Evolutionary conservation across 2,888 invertebrate genomes (phyloP).

Genomic region (Eurois occulta): DNA sequence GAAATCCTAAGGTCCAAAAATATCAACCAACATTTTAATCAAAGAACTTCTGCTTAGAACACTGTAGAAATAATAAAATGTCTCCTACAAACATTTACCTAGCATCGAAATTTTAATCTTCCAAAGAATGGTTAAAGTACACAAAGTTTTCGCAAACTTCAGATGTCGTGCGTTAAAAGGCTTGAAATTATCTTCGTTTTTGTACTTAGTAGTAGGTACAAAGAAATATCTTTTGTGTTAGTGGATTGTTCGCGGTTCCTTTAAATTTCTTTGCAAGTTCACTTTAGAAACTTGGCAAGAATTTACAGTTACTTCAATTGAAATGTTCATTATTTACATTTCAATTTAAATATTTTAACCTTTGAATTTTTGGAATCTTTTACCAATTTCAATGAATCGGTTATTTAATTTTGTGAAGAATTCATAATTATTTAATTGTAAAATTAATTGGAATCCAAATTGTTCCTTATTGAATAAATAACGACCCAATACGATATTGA

Average conservation of each 20-base stretch:
- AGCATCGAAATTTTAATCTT: constrained; percentile 17
- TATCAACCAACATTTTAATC: background rate
- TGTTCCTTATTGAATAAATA: constrained; percentile 20
- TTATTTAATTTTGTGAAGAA: constrained; percentile 1
- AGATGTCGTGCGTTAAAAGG: constrained; percentile 7
- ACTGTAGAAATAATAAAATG: constrained; percentile 1
- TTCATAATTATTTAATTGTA: background rate
- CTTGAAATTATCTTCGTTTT: constrained; percentile 19
- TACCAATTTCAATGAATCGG: background rate
- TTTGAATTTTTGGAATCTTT: background rate
- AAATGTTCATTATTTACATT: constrained; percentile 9
- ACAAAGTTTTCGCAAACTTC: constrained; percentile 22
- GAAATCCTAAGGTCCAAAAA: background rate
- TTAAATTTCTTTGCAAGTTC: constrained; percentile 8
- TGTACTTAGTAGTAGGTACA: constrained; percentile 3
- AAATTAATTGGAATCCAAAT: constrained; percentile 9
- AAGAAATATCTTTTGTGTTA: constrained; percentile 19
- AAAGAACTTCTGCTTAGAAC: constrained; percentile 1
- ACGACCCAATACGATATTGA: constrained; percentile 11
- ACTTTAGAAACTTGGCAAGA: constrained; percentile 3
- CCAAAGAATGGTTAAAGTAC: constrained; percentile 2
- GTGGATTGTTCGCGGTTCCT: constrained; percentile 19
- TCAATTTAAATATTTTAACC: background rate
- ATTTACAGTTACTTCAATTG: constrained; percentile 2
- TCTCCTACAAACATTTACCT: constrained; percentile 14